phyloP scores from a whole-genome alignment of 2,113 vertebrate species.

The Hippocampus guttulatus region DNA sequence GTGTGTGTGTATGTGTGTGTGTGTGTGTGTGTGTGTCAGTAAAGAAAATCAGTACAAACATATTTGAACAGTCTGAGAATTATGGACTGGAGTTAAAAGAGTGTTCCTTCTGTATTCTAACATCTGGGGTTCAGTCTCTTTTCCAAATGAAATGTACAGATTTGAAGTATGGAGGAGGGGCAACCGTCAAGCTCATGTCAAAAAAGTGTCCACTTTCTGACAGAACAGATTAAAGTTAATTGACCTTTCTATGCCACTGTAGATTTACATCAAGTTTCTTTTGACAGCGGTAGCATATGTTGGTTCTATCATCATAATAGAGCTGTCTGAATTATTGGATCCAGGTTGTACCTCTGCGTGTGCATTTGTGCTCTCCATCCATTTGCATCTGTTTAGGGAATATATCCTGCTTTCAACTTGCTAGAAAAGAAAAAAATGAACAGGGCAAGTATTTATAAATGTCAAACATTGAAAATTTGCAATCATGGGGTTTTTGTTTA shows the following conservation, averaged over 20 bases:
- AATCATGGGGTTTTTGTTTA: slow-evolving; percentile 35
- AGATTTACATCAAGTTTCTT: neutral
- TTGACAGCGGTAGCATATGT: slow-evolving; percentile 1
- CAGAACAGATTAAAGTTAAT: slow-evolving; percentile 6
- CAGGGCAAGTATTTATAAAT: slow-evolving; percentile 63
- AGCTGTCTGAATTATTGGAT: slow-evolving; percentile 5
- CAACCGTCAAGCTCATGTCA: neutral
- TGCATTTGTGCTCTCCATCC: neutral
- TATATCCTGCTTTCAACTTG: neutral
- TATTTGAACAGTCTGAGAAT: neutral
- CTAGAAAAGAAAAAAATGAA: slow-evolving; percentile 42
- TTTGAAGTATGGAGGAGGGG: neutral
- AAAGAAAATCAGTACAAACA: neutral
- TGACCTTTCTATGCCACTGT: neutral
- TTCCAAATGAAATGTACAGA: slow-evolving; percentile 1
- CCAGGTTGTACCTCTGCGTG: neutral
- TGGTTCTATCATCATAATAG: neutral
- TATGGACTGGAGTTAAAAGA: neutral
- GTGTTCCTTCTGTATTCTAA: neutral
- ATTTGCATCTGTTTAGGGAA: neutral
- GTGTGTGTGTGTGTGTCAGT: neutral
- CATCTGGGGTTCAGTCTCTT: neutral
- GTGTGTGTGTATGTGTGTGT: too few relatives aligned
- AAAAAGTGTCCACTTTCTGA: slow-evolving; percentile 1
- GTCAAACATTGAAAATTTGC: slow-evolving; percentile 58